These are phyloP conservation scores for Plutomurus gul DNA, from an alignment of 1,140 invertebrate species.

Conservation along the genomic window DNA sequence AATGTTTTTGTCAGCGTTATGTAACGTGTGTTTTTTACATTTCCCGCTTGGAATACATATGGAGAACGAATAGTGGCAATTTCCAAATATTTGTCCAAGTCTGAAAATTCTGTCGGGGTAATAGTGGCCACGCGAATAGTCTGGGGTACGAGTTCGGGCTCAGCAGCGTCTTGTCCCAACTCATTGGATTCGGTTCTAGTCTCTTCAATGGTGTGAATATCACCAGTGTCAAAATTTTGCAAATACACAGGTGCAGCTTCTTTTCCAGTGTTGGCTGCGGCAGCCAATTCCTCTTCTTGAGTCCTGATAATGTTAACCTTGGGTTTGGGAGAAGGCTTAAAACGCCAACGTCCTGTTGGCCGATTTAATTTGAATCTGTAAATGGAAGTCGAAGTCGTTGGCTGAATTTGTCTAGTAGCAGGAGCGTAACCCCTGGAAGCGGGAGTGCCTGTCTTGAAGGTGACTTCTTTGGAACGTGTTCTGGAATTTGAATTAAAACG, in stretches of 20 bases:
- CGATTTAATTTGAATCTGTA: conserved; percentile 77
- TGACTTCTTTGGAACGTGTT: neutral
- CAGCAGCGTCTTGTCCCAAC: conserved; percentile 39
- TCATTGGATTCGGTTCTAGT: conserved; percentile 50
- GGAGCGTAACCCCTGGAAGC: conserved; percentile 35
- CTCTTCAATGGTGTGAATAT: conserved; percentile 45
- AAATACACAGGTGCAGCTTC: conserved; percentile 27
- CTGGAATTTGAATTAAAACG: conserved; percentile 31
- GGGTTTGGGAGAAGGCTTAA: conserved; percentile 83
- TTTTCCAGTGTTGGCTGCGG: neutral
- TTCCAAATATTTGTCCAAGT: conserved; percentile 65
- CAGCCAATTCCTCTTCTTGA: conserved; percentile 58
- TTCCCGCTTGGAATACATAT: conserved; percentile 85
- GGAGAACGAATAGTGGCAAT: conserved; percentile 87
- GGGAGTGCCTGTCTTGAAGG: conserved; percentile 20
- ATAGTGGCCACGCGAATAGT: conserved; percentile 69
- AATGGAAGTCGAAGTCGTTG: conserved; percentile 62
- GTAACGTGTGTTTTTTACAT: conserved; percentile 77
- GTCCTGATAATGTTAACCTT: conserved; percentile 77
- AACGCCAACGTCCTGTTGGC: conserved; percentile 80
- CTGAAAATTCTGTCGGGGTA: conserved; percentile 78
- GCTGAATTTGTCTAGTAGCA: conserved; percentile 42
- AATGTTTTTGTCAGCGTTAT: conserved; percentile 57
- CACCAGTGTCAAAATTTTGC: conserved; percentile 32
- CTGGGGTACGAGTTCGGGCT: conserved; percentile 43